These are phyloP conservation scores for Cyclopterus lumpus DNA, from an alignment of 2,797 vertebrate species.

Conservation along the genomic window DNA sequence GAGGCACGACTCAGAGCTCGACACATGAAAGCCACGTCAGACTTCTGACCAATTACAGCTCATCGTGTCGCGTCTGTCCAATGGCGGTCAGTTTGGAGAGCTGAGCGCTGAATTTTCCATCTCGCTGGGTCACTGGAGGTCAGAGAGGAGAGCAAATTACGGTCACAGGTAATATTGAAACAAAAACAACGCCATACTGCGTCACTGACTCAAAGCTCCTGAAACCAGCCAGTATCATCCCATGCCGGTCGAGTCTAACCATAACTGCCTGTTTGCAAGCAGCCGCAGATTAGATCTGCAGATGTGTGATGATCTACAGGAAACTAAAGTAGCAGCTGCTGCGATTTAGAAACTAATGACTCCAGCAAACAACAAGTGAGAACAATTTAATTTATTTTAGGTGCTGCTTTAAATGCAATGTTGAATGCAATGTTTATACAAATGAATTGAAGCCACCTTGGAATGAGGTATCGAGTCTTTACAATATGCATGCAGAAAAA, in stretches of 20 bases:
- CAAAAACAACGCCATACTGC: constrained; percentile 8
- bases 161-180: constrained; percentile 8
- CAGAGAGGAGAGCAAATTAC: constrained; percentile 43
- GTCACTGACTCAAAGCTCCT: constrained; percentile 3
- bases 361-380: constrained; percentile 3
- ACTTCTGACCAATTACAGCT: constrained; percentile 85
- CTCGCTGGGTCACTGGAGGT: constrained; percentile 88
- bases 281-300: constrained; percentile 9
- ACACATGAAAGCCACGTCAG: constrained; percentile 13
- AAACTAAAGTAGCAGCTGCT: not conserved
- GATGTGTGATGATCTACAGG: not conserved
- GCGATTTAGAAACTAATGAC: not conserved
- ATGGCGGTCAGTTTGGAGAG: constrained; percentile 91
- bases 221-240: constrained; percentile 22
- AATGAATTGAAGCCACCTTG: no score
- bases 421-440: no score
- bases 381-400: not conserved
- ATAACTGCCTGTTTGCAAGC: constrained; percentile 16
- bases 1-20: constrained; percentile 40
- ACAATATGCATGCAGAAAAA: not conserved
- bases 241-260: constrained; percentile 20
- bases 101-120: constrained; percentile 91
- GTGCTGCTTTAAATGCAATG: constrained; percentile 14
- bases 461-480: no score
- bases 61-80: constrained; percentile 84